Conservation (phyloP, 2,888 invertebrate species). For the Philereme vetulata region DNA sequence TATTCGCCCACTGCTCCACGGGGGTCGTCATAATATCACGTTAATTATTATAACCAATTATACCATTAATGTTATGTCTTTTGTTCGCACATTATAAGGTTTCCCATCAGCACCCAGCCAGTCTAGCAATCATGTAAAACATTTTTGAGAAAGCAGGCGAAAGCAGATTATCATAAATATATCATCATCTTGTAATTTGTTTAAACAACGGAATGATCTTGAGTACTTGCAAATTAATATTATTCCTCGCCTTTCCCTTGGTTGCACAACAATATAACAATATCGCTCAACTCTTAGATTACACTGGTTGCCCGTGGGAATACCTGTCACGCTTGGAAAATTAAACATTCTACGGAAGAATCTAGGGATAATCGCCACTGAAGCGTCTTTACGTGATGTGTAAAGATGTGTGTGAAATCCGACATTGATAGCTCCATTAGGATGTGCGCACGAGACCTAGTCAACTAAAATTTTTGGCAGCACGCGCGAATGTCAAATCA, state of each 20-base stretch:
- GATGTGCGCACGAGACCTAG: no score
- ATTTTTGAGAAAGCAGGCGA: slow-evolving; percentile 23
- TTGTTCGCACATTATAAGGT: no score
- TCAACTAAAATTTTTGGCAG: no score
- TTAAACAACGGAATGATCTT: slow-evolving; percentile 27
- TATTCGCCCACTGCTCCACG: no score
- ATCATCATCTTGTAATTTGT: slow-evolving; percentile 30
- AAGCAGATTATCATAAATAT: slow-evolving; percentile 35
- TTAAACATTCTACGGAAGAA: slow-evolving; percentile 49
- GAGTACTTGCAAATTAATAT: slow-evolving; percentile 48
- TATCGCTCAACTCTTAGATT: slow-evolving; percentile 32
- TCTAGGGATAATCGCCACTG: slow-evolving; percentile 6
- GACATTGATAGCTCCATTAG: no score
- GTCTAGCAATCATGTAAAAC: not conserved
- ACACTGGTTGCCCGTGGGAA: slow-evolving; percentile 56
- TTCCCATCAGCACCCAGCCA: no score
- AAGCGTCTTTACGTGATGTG: not conserved
- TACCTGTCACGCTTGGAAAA: slow-evolving; percentile 48
- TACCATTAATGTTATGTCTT: no score
- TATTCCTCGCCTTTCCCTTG: slow-evolving; percentile 65
- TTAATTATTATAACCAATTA: no score
- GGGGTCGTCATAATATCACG: no score
- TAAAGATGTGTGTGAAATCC: no score
- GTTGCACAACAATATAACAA: slow-evolving; percentile 67
- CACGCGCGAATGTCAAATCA: no score